Base-by-base conservation (phyloP, 2,888 invertebrate genomes). In the Rhaphigaster nebulosa region DNA sequence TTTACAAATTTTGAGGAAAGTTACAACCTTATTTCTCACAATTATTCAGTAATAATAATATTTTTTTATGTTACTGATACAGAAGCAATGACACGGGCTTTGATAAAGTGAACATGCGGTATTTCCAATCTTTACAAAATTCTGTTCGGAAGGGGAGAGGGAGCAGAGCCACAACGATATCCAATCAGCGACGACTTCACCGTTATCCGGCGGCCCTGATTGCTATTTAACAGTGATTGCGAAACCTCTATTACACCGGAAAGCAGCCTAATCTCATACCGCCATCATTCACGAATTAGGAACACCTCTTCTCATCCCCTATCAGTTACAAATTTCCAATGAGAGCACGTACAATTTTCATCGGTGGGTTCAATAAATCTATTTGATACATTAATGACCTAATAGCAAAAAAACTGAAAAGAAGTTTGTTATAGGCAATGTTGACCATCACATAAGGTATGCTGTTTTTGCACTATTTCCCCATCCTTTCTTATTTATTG, bases 161-260 rank as follows among this genome's bases (percentile, higher is more conserved):
- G 34, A 4, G 5, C 4, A 38, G 70, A n/a, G 38, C 13, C 29
- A 65, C 65, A 65, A 8, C 65, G 65, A 34, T 76, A 76, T 38
- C 70, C 70, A 76, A 76, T 76, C 70, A 70, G 70, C 18, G 34
- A 6, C n/a, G 70, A 70, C 70, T 70, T 34, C n/a, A 29, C 38
- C 70, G 70, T 76, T 76, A 76, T 5, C 70, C 34, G 70, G 12
- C 4, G 23, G 34, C 34, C 70, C 70, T 76, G 70, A 76, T 76
- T 76, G 70, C 70, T 76, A 76, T 76, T 76, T 76, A 76, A 76
- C 70, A 76, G 70, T 76, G 70, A 76, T 76, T 76, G 70, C 70
- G 29, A 38, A 76, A 76, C 70, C 70, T 76, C 29, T 76, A 76
- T 76, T 76, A 76, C 34, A 76, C 70, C 70, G 70, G 70, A 76